A percentile compares a stretch with the other conserved stretches of the same genome.
phyloP scores from a whole-genome alignment of 2,888 invertebrate species.

The Agrotis exclamationis region DNA sequence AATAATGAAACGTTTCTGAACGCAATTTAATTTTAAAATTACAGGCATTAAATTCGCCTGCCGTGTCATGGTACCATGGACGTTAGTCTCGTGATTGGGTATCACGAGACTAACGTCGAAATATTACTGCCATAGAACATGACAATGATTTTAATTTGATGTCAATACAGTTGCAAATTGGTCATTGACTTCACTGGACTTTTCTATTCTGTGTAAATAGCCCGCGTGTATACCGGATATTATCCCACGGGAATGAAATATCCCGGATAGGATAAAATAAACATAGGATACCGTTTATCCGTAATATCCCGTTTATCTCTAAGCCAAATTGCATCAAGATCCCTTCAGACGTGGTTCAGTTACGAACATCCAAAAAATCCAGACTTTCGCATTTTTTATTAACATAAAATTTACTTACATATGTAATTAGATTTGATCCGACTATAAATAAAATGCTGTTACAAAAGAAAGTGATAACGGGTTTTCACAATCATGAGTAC shows the following conservation, averaged over 20 bases:
- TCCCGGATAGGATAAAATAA: no score
- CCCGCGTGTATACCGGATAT: no score
- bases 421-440: background rate
- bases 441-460: slow-evolving; percentile 7
- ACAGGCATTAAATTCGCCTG: slow-evolving; percentile 25
- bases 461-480: slow-evolving; percentile 21
- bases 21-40: slow-evolving; percentile 52
- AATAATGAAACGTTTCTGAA: slow-evolving; percentile 46
- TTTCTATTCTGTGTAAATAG: background rate
- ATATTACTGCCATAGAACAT: background rate
- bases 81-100: no score
- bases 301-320: no score
- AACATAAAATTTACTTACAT: no score
- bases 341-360: no score
- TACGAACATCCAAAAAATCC: no score
- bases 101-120: slow-evolving; percentile 22
- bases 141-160: slow-evolving; percentile 9
- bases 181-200: slow-evolving; percentile 28
- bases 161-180: slow-evolving; percentile 15
- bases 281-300: no score
- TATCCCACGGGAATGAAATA: no score
- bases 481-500: slow-evolving; percentile 18
- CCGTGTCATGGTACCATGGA: slow-evolving; percentile 11
- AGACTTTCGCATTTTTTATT: no score
- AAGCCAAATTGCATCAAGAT: no score